These are phyloP conservation scores for Arizona elegans DNA, from an alignment of 2,113 vertebrate genomes.

Conservation along the genomic window DNA sequence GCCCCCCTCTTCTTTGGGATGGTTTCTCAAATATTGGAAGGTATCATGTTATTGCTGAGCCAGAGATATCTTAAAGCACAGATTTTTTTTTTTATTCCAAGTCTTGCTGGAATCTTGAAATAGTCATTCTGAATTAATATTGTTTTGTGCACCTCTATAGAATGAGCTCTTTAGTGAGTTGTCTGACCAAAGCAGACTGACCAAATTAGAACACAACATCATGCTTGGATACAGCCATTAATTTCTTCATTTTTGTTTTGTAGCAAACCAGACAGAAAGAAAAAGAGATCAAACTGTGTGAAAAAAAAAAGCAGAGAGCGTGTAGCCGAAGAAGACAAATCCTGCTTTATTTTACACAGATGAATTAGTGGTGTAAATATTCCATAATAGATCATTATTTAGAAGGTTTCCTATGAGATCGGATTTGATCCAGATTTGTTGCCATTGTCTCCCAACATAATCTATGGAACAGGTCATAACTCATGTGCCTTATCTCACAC, in stretches of 20 bases:
- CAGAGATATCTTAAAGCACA: neutral
- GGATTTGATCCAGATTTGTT: neutral
- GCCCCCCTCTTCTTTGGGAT: neutral
- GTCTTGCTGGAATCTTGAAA: neutral
- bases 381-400: neutral
- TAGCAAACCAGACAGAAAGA: neutral
- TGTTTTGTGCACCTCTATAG: neutral
- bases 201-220: neutral
- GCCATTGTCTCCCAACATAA: neutral
- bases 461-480: neutral
- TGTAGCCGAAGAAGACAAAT: neutral
- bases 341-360: neutral
- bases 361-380: neutral
- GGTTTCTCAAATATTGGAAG: neutral
- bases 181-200: neutral
- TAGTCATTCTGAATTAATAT: neutral
- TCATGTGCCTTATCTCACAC: neutral
- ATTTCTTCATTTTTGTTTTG: neutral
- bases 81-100: neutral
- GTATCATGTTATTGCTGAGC: neutral
- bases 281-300: neutral
- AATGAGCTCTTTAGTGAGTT: neutral
- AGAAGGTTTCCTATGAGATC: neutral
- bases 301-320: neutral
- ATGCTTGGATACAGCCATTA: neutral